Evolutionary conservation across 2,888 invertebrate genomes (phyloP), one percentile per base, ranked within the genome.

Genomic region (Drosophila yooni): DNA sequence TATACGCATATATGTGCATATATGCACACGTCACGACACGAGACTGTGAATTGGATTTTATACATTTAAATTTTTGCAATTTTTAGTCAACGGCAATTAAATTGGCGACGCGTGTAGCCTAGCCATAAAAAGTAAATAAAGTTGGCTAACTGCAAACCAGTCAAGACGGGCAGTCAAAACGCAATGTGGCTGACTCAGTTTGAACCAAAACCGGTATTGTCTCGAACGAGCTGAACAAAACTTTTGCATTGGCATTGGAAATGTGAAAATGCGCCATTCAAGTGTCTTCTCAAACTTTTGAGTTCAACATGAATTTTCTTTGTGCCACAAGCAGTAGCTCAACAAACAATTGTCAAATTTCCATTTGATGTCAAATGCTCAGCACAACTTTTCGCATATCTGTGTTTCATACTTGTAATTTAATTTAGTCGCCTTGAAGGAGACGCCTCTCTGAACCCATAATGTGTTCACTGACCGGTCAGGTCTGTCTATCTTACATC

Each of bases 1-100:
- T 27, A 31, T 11, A 21, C 2, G 31, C 18, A 43, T 21, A 29
- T 40, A 10, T 31, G 8, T 8, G 31, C 31, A 53, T 60, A 48
- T n/a, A 40, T 31, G 31, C 10, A 62, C 71, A 76, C 81, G 63
- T 46, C 71, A 77, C 70, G 57, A 62, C 60, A 53, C 61, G 61
- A 53, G 15, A 18, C 33, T n/a, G 46, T 11, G n/a, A 48, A 38
- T 48, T 52, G 51, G 18, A 59, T 54, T 50, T 50, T 62, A 70
- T 34, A 76, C 62, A 81, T 86, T 86, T 77, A 66, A 62, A 82
- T 85, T 81, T 69, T 82, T 75, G 71, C 71, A 79, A 71, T 82
- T 83, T 86, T 79, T 75, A 89, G 89, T 82, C 82, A 71, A 63
- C 70, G 76, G 88, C 86, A 85, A 85, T 85, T 85, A 89, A 85